A percentile compares a stretch with the other conserved stretches of the same genome.
phyloP scores from a whole-genome alignment of 1,140 invertebrate genomes.

The Zaprionus camerounensis region DNA sequence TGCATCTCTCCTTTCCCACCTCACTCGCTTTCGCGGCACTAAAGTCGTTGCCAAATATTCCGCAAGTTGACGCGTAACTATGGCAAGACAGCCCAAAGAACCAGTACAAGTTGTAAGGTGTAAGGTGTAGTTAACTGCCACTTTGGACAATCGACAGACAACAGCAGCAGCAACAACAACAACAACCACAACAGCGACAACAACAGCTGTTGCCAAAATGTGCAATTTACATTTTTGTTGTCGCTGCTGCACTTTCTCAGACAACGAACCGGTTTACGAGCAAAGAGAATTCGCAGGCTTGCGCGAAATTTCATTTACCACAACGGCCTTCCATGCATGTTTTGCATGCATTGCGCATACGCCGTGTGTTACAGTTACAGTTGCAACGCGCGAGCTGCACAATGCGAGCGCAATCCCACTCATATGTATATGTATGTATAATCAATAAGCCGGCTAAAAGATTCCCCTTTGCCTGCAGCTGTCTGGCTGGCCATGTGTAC shows the following conservation, averaged over 20 bases:
- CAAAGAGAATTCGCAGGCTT: constrained; percentile 39
- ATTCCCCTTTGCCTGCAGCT: constrained; percentile 27
- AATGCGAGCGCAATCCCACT: constrained; percentile 2
- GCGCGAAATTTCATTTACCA: constrained; percentile 62
- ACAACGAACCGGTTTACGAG: constrained; percentile 43
- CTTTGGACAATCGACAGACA: constrained; percentile 29
- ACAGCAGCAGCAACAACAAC: constrained; percentile 1
- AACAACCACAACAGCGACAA: background rate
- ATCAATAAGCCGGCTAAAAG: constrained; percentile 31
- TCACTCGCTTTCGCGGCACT: constrained; percentile 50
- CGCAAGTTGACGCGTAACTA: constrained; percentile 46
- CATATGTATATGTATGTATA: background rate
- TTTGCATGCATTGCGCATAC: constrained; percentile 77
- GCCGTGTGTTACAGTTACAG: constrained; percentile 59
- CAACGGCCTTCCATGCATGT: constrained; percentile 57
- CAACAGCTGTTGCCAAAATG: constrained; percentile 41
- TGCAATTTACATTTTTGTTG: constrained; percentile 73
- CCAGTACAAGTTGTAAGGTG: constrained; percentile 60
- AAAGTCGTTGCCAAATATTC: constrained; percentile 74
- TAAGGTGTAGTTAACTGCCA: constrained; percentile 36
- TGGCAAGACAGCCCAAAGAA: constrained; percentile 65
- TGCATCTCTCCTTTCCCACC: constrained; percentile 13
- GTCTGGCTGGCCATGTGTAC: background rate
- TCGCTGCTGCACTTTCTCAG: constrained; percentile 68
- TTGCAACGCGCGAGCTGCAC: background rate